These are phyloP conservation scores for Psephotus haematonotus DNA, from an alignment of 2,113 vertebrate species.

Conservation along the genomic window DNA sequence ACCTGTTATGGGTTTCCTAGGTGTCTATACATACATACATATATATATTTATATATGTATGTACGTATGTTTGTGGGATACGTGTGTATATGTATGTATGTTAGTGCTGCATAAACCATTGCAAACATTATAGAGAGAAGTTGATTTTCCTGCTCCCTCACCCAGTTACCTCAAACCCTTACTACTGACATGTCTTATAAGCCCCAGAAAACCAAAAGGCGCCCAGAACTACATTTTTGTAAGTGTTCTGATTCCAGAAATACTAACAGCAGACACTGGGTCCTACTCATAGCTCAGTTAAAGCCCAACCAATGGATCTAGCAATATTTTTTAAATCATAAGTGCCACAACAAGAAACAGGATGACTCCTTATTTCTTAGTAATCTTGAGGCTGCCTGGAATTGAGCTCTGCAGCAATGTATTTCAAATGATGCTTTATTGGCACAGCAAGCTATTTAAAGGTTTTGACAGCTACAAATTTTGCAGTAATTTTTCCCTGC, in stretches of 20 bases:
- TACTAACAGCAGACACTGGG: not conserved
- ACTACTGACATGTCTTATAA: not conserved
- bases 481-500: not conserved
- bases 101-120: not conserved
- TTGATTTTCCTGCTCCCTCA: not conserved
- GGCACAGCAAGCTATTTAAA: conserved; percentile 30
- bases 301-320: not conserved
- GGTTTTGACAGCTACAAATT: conserved; percentile 15
- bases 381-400: not conserved
- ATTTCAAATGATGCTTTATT: not conserved
- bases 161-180: not conserved
- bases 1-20: not conserved
- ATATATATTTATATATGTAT: no score
- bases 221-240: not conserved
- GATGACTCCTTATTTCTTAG: not conserved
- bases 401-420: not conserved
- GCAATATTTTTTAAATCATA: not conserved
- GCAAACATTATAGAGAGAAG: not conserved
- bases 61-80: not conserved
- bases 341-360: not conserved
- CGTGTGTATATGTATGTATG: not conserved
- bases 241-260: not conserved
- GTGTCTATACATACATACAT: not conserved
- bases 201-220: not conserved
- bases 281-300: not conserved